These are phyloP conservation scores for Drosophila flavopinicola DNA, from an alignment of 2,888 invertebrate genomes.

Conservation along the genomic window DNA sequence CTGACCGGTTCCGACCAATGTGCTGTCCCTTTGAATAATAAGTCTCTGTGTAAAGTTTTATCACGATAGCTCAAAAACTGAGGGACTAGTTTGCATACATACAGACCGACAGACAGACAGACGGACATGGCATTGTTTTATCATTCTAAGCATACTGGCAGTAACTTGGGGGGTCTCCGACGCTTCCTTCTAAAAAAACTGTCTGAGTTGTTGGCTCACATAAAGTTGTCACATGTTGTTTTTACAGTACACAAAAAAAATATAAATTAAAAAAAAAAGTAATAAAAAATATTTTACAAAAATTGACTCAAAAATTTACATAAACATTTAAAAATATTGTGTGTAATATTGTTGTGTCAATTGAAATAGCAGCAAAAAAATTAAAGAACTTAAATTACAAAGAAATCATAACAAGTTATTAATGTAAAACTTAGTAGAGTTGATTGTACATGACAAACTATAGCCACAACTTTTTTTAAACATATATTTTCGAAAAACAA, in stretches of 20 bases:
- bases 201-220: slow-evolving; percentile 56
- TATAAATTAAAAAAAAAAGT: slow-evolving; percentile 22
- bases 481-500: slow-evolving; percentile 43
- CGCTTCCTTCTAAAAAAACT: no score
- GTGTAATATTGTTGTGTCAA: slow-evolving; percentile 22
- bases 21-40: no score
- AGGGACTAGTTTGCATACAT: no score
- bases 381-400: slow-evolving; percentile 6
- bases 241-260: no score
- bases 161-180: no score
- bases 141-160: no score
- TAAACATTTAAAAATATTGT: slow-evolving; percentile 3
- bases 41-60: no score
- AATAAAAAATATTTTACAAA: slow-evolving; percentile 33
- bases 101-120: no score
- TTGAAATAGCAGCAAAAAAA: slow-evolving; percentile 9
- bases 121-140: no score
- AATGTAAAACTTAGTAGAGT: slow-evolving; percentile 53
- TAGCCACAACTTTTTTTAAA: slow-evolving; percentile 35
- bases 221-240: slow-evolving; percentile 43
- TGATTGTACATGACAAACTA: slow-evolving; percentile 48
- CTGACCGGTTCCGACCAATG: no score
- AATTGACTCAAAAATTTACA: slow-evolving; percentile 21
- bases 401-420: no score
- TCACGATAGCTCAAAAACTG: no score